Base-by-base conservation (phyloP, 2,797 vertebrate species). In the Cuculus canorus region DNA sequence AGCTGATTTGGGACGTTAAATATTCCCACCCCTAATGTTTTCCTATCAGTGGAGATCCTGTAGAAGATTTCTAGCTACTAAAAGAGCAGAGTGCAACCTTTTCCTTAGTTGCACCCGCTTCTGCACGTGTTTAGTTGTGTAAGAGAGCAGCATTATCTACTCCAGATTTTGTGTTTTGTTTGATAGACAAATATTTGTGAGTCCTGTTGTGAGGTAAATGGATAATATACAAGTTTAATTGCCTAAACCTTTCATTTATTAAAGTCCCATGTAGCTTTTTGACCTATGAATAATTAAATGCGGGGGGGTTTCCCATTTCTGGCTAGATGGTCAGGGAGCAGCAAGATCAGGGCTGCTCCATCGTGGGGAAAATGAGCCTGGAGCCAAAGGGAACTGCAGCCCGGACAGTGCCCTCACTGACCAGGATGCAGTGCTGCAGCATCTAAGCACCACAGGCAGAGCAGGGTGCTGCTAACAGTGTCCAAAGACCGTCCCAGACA, bases 101-200 rank as follows among this genome's bases (percentile, higher is more conserved):
- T 96, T 96, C 86, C 92, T 93, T 78, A 92, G 82, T 85, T 97
- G 79, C 82, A 92, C 76, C 70, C 76, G 30, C 73, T 95, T 90
- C 63, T 94, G 86, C 86, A 76, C 79, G n/a, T 41, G 12, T 70
- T 75, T 75, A 60, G 53, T 95, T 97, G 93, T 95, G 94, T 95
- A 96, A 95, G 80, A 95, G 95, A 81, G 82, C 88, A 76, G 33
- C 66, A 91, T 96, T 94, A 93, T 95, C 91, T 84, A 91, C 91
- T 77, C 78, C 45, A 72, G 82, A 70, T 93, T 84, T 88, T 95
- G 33, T 91, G 82, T 96, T 95, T 88, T 72, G 86, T 96, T 96
- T 92, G 88, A 86, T 52, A 47, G 82, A 73, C 94, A 96, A 97
- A 96, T 93, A 95, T 94, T 97, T 97, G 45, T 73, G 85, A 52